Evolutionary conservation across 2,797 vertebrate genomes (phyloP).

Genomic region (Semotilus atromaculatus): DNA sequence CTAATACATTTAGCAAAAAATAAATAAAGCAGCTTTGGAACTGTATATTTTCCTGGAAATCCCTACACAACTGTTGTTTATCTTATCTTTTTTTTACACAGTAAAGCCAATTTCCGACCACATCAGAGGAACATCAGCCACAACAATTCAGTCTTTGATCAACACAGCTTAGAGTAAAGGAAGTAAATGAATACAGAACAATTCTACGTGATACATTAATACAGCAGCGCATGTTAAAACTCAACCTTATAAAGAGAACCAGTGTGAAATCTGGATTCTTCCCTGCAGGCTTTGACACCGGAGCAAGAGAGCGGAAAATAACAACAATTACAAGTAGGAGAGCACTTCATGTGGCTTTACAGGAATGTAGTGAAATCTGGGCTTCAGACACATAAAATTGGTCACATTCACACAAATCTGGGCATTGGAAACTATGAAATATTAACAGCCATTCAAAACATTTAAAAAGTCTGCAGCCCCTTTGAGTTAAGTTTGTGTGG

Average conservation of each 20-base stretch:
- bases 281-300: background rate
- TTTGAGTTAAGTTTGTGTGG: slow-evolving; percentile 2
- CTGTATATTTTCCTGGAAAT: background rate
- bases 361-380: slow-evolving; percentile 4
- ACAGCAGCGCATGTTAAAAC: background rate
- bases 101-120: background rate
- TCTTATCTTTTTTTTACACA: background rate
- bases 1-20: background rate
- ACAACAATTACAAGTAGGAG: background rate
- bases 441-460: background rate
- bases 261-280: slow-evolving; percentile 5
- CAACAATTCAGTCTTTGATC: background rate
- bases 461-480: background rate
- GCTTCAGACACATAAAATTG: background rate
- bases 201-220: background rate
- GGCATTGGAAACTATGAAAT: background rate
- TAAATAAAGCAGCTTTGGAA: background rate
- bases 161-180: background rate
- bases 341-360: background rate
- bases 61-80: background rate
- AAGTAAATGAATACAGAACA: background rate
- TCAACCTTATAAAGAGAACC: background rate
- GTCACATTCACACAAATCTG: background rate
- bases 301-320: background rate
- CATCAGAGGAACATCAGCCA: background rate